Conservation (phyloP, 1,140 invertebrate genomes). For the Chymomyza costata region DNA sequence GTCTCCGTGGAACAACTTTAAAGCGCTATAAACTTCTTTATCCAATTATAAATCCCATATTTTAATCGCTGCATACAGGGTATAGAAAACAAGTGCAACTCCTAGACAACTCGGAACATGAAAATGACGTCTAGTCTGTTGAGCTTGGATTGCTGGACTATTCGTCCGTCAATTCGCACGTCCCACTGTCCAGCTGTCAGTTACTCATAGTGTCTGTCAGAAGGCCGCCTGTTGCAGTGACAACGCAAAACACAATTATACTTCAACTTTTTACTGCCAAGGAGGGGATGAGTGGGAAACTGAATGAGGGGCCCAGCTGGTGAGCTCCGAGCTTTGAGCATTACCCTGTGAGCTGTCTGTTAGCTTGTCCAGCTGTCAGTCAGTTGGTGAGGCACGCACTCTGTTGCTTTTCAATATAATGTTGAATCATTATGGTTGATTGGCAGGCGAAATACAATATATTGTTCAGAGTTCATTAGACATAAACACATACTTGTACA, state of each 20-base stretch:
- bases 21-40: too few relatives aligned
- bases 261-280: constrained; percentile 33
- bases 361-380: constrained; percentile 39
- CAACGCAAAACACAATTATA: constrained; percentile 49
- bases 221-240: constrained; percentile 33
- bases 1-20: too few relatives aligned
- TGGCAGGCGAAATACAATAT: constrained; percentile 42
- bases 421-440: constrained; percentile 59
- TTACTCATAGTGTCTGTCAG: background rate
- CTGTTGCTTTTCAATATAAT: constrained; percentile 44
- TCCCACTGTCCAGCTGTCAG: background rate
- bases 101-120: too few relatives aligned
- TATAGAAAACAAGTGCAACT: too few relatives aligned
- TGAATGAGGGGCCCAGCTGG: too few relatives aligned
- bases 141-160: constrained; percentile 8
- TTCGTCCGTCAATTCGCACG: background rate
- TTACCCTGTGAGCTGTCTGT: background rate
- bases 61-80: too few relatives aligned
- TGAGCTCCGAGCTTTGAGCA: too few relatives aligned
- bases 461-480: constrained; percentile 41
- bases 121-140: constrained; percentile 12
- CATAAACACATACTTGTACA: constrained; percentile 18
- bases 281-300: too few relatives aligned
- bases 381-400: constrained; percentile 16
- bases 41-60: too few relatives aligned